Percentiles rank a stretch among this genome's conserved stretches.
phyloP scores from a whole-genome alignment of 2,113 vertebrate genomes.

The Elaphurus davidianus region DNA sequence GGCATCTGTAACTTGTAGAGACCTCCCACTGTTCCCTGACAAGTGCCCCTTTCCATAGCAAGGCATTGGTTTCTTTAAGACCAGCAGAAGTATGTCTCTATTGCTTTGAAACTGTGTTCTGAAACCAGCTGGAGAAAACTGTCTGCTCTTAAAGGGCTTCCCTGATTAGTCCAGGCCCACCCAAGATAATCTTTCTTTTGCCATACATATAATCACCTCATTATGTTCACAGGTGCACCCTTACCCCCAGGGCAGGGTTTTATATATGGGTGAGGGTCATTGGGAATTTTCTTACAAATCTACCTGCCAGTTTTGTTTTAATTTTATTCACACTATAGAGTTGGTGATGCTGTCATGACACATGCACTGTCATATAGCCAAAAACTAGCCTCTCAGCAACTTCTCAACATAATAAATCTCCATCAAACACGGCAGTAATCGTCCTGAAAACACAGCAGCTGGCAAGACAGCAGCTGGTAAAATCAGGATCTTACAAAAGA shows the following conservation, averaged over 20 bases:
- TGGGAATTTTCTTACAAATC: background rate
- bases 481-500: background rate
- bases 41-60: background rate
- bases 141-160: background rate
- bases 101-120: background rate
- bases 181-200: background rate
- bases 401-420: background rate
- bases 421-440: background rate
- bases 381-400: background rate
- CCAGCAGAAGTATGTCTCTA: background rate
- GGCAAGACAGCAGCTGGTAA: background rate
- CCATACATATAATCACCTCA: background rate
- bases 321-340: background rate
- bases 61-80: background rate
- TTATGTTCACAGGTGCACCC: background rate
- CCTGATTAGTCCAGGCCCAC: background rate
- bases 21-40: background rate
- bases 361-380: background rate
- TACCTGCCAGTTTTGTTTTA: background rate
- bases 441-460: background rate
- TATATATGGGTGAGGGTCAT: background rate
- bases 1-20: background rate
- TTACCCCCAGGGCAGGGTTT: background rate
- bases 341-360: background rate
- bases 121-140: background rate